Percentiles rank a stretch among this genome's conserved stretches.
Evolutionary conservation across 2,113 vertebrate species (phyloP).

Genomic region (Microcebus jonahi): DNA sequence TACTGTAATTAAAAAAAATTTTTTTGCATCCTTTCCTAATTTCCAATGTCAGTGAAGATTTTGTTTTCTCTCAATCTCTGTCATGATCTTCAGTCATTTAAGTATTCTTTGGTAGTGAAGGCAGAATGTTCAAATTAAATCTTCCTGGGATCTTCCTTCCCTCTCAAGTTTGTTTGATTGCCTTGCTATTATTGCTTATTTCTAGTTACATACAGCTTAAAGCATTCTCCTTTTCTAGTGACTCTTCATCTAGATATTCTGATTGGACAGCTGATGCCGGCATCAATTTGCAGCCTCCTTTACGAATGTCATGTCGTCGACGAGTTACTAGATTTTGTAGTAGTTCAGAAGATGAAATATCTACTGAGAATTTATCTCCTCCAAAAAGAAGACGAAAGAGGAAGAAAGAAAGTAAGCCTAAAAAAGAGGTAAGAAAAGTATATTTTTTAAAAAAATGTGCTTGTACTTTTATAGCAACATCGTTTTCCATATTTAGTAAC

Average conservation of each 20-base stretch:
- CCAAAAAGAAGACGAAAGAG: constrained; percentile 84
- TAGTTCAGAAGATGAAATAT: constrained; percentile 93
- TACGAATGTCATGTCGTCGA: constrained; percentile 89
- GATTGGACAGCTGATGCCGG: constrained; percentile 97
- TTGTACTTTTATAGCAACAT: background rate
- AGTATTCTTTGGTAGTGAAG: background rate
- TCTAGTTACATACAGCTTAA: background rate
- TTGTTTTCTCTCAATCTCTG: background rate
- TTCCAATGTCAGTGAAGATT: background rate
- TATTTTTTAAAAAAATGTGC: background rate
- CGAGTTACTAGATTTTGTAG: constrained; percentile 86
- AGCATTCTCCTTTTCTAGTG: constrained; percentile 81
- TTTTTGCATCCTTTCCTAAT: background rate
- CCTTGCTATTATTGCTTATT: background rate
- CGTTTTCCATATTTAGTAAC: background rate
- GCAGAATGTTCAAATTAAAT: background rate
- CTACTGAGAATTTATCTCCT: constrained; percentile 86
- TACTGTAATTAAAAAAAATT: background rate
- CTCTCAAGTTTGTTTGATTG: background rate
- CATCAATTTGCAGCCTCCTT: constrained; percentile 92
- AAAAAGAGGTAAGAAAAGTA: constrained; percentile 76
- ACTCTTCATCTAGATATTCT: constrained; percentile 94
- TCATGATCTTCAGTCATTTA: background rate
- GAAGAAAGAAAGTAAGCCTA: constrained; percentile 83
- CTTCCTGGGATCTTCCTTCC: background rate